Evolutionary conservation across 2,888 invertebrate species (phyloP), one percentile per base, ranked within the genome.

Genomic region (Andrena camellia): DNA sequence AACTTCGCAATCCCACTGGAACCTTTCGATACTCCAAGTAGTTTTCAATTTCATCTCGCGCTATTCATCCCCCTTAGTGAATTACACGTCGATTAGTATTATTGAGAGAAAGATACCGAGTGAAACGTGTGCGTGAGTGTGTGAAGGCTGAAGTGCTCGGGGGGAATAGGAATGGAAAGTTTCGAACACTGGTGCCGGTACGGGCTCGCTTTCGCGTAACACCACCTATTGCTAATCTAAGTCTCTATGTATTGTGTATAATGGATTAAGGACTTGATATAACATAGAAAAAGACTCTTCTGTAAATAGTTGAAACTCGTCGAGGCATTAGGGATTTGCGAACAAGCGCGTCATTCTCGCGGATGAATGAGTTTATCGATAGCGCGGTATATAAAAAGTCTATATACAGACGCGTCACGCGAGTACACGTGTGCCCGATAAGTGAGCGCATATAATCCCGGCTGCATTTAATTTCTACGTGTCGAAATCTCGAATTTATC

Each of bases 221-320:
- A 81, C 74, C 80, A 86, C 85, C 48, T 87, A 87, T 87, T 87
- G 78, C 71, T 87, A 87, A 87, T 90, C 90, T 93, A 93, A 93
- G 93, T 92, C 92, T 92, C 92, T 92, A 92, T 93, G 92, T 93
- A 93, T 90, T 93, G 92, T 93, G 93, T 93, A 94, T 93, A 93
- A 93, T 91, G 91, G 91, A 92, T 91, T 93, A 93, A 93, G 92
- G 91, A 93, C 91, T 93, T 90, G 92, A 93, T 91, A 89, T 90
- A 91, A 90, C 90, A 92, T 92, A 94, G 92, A 92, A 92, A 89
- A 93, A 92, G 90, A 93, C 91, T 91, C 89, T 90, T 90, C 90
- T 94, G 94, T 94, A 94, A 89, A 94, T 94, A 94, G 92, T 90
- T 91, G 90, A 89, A 90, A 80, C 72, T 88, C 81, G 87, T 82